Evolutionary conservation across 2,888 invertebrate genomes (phyloP), one percentile per base, ranked within the genome.

Genomic region (Drosophila longiperda): DNA sequence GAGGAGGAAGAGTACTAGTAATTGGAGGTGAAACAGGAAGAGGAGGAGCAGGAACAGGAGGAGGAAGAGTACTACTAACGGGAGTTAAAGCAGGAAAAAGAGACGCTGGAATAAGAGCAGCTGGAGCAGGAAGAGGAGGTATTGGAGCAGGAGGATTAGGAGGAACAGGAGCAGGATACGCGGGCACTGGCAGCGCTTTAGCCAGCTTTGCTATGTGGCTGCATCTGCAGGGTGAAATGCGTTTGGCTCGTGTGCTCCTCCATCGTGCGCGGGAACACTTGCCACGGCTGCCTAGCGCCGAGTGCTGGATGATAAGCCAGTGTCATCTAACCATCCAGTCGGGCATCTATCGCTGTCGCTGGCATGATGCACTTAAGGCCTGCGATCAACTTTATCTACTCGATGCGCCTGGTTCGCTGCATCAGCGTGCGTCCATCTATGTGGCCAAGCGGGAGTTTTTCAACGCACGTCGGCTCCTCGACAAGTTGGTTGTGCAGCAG

Each of bases 291-390:
- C 95, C 95, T 0, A 93, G 93, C 65, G 94, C 95, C 1, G 92
- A 94, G 78, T 94, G 95, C 70, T 97, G 96, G 96, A 95, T 96
- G 94, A 92, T 95, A 23, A 95, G 94, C 64, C 95, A 96, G 79
- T 95, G 95, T 74, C 91, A 95, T 61, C 94, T 95, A 50, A 93
- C 91, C 54, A 94, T 94, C 63, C 94, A 93, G 2, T 94, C 92
- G 34, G 90, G 92, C 3, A 92, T 94, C 23, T 93, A 94, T 78
- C 93, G 91, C 3, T 92, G 93, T 66, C 95, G 95, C 88, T 96
- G 96, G 95, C 94, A 94, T 58, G 95, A 95, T 76, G 96, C 97
- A 0, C 95, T 96, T 60, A 94, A 94, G 75, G 95, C 95, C 52
- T 96, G 96, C 72, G 94, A 94, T 66, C 96, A 95, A 89, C 93